Evolutionary conservation across 2,797 vertebrate species (phyloP), one percentile per base, ranked within the genome.

Genomic region (Acrossocheilus wenchowensis): DNA sequence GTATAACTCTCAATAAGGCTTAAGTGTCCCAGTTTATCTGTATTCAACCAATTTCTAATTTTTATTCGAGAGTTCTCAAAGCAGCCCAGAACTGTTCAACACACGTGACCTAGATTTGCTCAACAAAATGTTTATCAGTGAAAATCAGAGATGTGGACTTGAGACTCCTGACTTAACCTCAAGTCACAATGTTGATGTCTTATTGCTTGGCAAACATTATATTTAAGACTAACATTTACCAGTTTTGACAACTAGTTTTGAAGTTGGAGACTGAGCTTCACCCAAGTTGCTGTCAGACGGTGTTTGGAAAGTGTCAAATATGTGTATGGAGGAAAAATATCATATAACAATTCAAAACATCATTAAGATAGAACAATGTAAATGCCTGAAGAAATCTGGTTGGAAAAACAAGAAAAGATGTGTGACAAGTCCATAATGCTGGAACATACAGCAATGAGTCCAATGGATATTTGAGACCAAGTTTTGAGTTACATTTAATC

Each of bases 131-230:
- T 71, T 79, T 71, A 71, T 79, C 64, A 71, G 48, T 43, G n/a
- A 54, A 75, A 64, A 57, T 79, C 64, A 68, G 45, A 84, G 34
- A 84, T 14, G 34, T 68, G 64, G 74, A 85, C 36, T 85, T 85
- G 60, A 84, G 43, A 84, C 82, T 77, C 43, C 23, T 17, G 45
- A 52, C 34, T 48, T 64, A 12, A 69, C 34, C 39, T 50, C 79
- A 68, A 34, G 66, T 50, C 4, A n/a, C 43, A 68, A 78, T 26
- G 9, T 68, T 68, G 30, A 52, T 15, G 34, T 84, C 73, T 57
- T 78, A 23, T 34, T 45, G 73, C 45, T 30, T 54, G 83, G 50
- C 64, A 57, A 85, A 45, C 48, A 52, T 71, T 45, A 10, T 71
- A 57, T n/a, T 78, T n/a, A 30, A 69, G 36, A 71, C 54, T 52